Base-by-base conservation (phyloP, 2,113 vertebrate genomes). In the Onychostruthus taczanowskii region DNA sequence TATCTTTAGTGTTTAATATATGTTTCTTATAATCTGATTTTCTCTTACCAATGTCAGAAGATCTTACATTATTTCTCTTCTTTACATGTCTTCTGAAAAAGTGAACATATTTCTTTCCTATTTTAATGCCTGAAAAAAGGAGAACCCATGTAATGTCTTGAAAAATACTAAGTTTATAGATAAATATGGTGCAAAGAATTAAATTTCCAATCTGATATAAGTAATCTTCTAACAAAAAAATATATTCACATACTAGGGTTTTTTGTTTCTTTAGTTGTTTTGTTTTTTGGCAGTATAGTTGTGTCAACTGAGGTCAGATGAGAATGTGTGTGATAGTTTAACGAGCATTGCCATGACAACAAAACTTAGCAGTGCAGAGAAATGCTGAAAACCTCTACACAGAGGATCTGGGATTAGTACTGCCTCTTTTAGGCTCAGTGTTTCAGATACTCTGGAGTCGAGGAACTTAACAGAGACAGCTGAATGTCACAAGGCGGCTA, bases 171-270 rank as follows among this genome's bases (percentile, higher is more conserved):
- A 87, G 0, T 1, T 20, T 61, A 19, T 20, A 88, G n/a, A 5
- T 63, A 72, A 87, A 76, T 68, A 69, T 16, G 21, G 22, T 58
- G 33, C 30, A 75, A 77, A 84, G 14, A 50, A 39, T 75, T 24
- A 1, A 75, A 59, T 72, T 83, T 30, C 30, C 74, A 56, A 47
- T 82, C 24, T 81, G 43, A 22, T 39, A 21, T 30, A 84, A 91
- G 35, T 7, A 82, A 30, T 39, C 22, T 46, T 49, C 31, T 41
- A 74, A 74, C n/a, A 0, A 10, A 79, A 85, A 85, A 59, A 3
- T n/a, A 4, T 13, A 6, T 73, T 80, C 66, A 35, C 0, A 2
- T 47, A 53, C 12, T 16, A 20, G 23, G 1, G 0, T 23, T 50
- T 52, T n/a, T 41, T 30, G 14, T 13, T 43, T 49, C 2, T 18